Evolutionary conservation across 2,113 vertebrate species (phyloP).

Genomic region (Sterrhoptilus dennistouni): DNA sequence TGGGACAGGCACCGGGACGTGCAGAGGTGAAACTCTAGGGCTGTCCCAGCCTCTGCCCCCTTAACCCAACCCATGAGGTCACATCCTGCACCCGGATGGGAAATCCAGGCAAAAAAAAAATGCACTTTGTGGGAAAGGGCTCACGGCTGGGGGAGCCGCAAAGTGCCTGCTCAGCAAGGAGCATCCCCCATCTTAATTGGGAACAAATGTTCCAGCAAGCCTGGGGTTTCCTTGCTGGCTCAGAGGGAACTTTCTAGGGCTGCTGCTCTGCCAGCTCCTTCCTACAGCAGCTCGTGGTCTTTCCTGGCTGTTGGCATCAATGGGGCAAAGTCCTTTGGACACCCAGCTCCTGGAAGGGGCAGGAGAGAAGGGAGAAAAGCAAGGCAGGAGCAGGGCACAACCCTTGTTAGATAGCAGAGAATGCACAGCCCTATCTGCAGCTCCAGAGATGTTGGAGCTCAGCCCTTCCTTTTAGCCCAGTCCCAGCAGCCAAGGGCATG

Average conservation of each 20-base stretch:
- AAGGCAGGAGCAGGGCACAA: background rate
- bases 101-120: background rate
- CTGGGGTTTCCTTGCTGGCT: background rate
- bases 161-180: background rate
- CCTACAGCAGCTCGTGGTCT: background rate
- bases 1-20: rapidly evolving
- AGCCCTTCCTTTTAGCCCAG: background rate
- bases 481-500: background rate
- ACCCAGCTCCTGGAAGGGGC: background rate
- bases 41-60: background rate
- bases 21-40: background rate
- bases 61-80: background rate
- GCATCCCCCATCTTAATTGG: background rate
- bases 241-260: background rate
- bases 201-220: background rate
- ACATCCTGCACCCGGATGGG: background rate
- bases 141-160: background rate
- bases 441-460: rapidly evolving
- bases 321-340: background rate
- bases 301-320: rapidly evolving
- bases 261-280: background rate
- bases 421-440: background rate
- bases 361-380: background rate
- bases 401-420: background rate
- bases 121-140: background rate